Base-by-base conservation (phyloP, 1,140 invertebrate genomes). In the Zaprionus tsacasi region DNA sequence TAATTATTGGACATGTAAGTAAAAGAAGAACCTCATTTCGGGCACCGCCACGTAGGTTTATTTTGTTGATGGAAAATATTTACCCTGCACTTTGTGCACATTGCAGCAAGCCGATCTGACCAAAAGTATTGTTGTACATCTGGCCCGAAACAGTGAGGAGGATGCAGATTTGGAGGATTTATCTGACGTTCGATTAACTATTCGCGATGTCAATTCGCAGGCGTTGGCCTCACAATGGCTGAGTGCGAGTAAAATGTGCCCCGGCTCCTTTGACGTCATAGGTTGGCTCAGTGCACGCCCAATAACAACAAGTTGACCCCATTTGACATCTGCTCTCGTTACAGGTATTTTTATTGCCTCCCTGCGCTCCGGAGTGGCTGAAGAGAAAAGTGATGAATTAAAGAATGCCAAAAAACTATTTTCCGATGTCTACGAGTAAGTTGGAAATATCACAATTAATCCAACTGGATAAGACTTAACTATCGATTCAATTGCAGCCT, bases 1-100 rank as follows among this genome's bases (percentile, higher is more conserved):
- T 92, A 57, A 91, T 92, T 43, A 76, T 91, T 64, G 90, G 91
- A 17, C 91, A 92, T 75, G 91, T 92, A 78, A 82, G 86, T 91
- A 48, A 64, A 55, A 54, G 38, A 30, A n/a, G 35, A 13, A 35
- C 13, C 2, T 15, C 58, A 35, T 17, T 15, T 52, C 50, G 35
- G 15, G 33, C 74, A 21, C 15, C 68, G 82, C 78, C 81, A 91
- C 88, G 78, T 82, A 82, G 76, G 73, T 78, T 88, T 70, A 55
- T 72, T 60, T 72, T 71, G 61, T 66, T 71, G 52, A 69, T 17
- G 38, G 45, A 27, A 25, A 35, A 21, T 17, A 50, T 25, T 21
- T 25, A 11, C 45, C 45, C 45, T 50, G 45, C 17, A 12, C 40
- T 15, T 45, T 45, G 40, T 17, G 45, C 2, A 50, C 25, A 43